phyloP scores from a whole-genome alignment of 2,888 invertebrate genomes.

The Trisateles emortualis region DNA sequence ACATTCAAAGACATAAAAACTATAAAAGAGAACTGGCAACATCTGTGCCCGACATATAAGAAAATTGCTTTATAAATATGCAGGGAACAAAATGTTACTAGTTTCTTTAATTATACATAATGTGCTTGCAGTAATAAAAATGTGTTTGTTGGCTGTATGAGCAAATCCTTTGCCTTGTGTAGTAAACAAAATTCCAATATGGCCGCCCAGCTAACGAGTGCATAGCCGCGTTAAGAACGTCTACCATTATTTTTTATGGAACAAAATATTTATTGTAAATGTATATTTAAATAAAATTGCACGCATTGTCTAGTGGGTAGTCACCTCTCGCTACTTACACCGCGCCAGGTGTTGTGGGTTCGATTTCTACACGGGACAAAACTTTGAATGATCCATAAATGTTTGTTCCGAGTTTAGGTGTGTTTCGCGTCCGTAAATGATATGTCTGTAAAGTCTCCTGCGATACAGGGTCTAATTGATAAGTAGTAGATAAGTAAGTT shows the following conservation, averaged over 20 bases:
- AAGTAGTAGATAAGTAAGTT: no score
- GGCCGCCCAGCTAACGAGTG: slow-evolving; percentile 35
- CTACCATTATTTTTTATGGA: slow-evolving; percentile 60
- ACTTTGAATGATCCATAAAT: no score
- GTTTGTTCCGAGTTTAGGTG: no score
- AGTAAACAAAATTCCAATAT: slow-evolving; percentile 5
- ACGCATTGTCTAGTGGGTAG: no score
- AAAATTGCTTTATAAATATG: slow-evolving; percentile 7
- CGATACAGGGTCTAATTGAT: no score
- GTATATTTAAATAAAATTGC: no score
- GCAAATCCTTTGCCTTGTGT: slow-evolving; percentile 2
- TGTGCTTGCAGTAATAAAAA: not conserved
- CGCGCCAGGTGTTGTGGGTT: no score
- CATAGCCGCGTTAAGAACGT: slow-evolving; percentile 48
- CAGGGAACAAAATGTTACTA: slow-evolving; percentile 8
- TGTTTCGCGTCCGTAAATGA: no score
- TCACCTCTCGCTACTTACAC: no score
- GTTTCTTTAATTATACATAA: slow-evolving; percentile 6
- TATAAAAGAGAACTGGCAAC: slow-evolving; percentile 15
- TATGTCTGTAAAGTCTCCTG: no score
- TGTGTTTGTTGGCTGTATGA: slow-evolving; percentile 14
- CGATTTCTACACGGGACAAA: no score
- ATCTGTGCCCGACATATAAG: slow-evolving; percentile 10
- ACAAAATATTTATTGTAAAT: slow-evolving; percentile 48
- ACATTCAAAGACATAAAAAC: slow-evolving; percentile 19